Base-by-base conservation (phyloP, 2,113 vertebrate genomes). In the Anthoscopus minutus region DNA sequence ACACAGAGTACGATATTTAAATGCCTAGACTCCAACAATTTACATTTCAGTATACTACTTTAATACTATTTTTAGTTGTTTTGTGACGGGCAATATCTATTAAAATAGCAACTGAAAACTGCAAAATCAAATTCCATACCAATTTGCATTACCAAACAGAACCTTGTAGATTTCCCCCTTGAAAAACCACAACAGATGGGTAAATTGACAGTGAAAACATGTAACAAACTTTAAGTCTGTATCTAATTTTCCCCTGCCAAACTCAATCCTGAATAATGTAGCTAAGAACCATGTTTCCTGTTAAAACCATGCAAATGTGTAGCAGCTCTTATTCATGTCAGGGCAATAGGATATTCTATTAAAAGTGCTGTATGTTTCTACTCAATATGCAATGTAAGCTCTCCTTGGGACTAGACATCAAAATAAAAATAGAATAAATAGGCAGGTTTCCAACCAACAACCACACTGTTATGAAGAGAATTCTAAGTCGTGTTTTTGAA, bases 181-280 rank as follows among this genome's bases (percentile, higher is more conserved):
- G 47, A 95, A 92, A 94, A 88, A 11, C 38, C 38, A 67, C 31
- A 90, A 57, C 64, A 78, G 79, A 83, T 88, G 64, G 20, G 11
- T 70, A 93, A 93, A 92, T 38, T 64, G 56, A 88, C 71, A 91
- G 31, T 53, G 64, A 94, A 96, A 94, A 81, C 16, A 19, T 15
- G 3, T 38, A 69, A 57, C 35, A 86, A 56, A 66, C 72, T 77
- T 80, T 84, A 73, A 51, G 38, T 14, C 30, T 86, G 23, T 66
- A 66, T 90, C 79, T 77, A 42, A 78, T 84, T 92, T 94, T 92
- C 35, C 56, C 30, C 1, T 44, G 38, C 13, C 76, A 90, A 56
- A 10, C 31, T 92, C 51, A 60, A 6, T 83, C 47, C 51, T 73
- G 16, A 83, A 40, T 18, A 77, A 31, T 8, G 33, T 51, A 65